Evolutionary conservation across 2,888 invertebrate genomes (phyloP).

Genomic region (Drosophila mimica): DNA sequence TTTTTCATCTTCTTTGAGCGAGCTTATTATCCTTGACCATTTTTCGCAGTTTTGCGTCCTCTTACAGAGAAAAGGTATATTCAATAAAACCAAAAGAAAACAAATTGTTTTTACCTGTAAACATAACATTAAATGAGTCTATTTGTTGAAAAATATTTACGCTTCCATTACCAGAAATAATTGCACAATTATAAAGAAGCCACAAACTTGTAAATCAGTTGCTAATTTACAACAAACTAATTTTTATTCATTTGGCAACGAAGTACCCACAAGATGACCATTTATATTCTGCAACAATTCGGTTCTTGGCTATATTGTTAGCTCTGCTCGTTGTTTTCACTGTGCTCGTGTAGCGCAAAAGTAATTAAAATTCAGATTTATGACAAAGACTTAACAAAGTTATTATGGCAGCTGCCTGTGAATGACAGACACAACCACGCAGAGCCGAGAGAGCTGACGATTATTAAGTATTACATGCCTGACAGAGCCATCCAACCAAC

Average conservation of each 20-base stretch:
- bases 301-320: constrained; percentile 17
- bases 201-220: not conserved
- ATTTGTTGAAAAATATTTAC: not conserved
- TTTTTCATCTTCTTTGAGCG: constrained; percentile 25
- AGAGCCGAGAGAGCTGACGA: constrained; percentile 5
- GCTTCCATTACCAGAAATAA: not conserved
- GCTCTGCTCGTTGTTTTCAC: not conserved
- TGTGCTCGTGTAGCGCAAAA: constrained; percentile 31
- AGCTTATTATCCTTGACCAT: constrained; percentile 40
- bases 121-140: not conserved
- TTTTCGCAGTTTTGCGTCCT: constrained; percentile 48
- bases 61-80: not conserved
- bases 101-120: not conserved
- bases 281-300: constrained; percentile 38
- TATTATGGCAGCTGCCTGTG: constrained; percentile 62
- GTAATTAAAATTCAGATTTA: constrained; percentile 76
- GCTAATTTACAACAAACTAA: not conserved
- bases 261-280: constrained; percentile 28
- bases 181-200: not conserved
- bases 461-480: constrained; percentile 27
- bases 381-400: constrained; percentile 69
- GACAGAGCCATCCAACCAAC: constrained; percentile 12
- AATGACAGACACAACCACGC: constrained; percentile 43
- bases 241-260: not conserved
- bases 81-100: not conserved